Evolutionary conservation across 2,113 vertebrate species (phyloP).

Genomic region (Oryzias woworae): DNA sequence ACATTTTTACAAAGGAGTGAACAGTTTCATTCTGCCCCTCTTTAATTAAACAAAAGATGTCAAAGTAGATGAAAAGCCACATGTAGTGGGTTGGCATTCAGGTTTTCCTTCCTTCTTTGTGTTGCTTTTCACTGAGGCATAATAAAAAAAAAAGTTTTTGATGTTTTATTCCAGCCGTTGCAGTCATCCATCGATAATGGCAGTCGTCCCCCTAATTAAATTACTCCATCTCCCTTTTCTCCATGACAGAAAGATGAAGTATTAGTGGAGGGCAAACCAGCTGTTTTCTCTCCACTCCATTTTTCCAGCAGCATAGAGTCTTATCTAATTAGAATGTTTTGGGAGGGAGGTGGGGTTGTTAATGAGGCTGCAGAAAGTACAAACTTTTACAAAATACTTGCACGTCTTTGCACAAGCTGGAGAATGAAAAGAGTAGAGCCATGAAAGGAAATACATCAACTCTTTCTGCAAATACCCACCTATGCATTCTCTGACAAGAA

Average conservation of each 20-base stretch:
- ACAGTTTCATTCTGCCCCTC: background rate
- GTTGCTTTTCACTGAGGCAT: slow-evolving; percentile 43
- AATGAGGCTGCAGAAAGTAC: slow-evolving; percentile 36
- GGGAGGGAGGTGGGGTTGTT: slow-evolving; percentile 23
- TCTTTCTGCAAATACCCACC: slow-evolving; percentile 4
- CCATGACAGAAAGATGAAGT: slow-evolving; percentile 73
- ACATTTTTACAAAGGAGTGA: slow-evolving; percentile 11
- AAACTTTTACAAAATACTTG: slow-evolving; percentile 37
- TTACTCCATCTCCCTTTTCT: slow-evolving; percentile 64
- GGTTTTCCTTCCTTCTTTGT: background rate
- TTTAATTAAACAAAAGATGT: slow-evolving; percentile 14
- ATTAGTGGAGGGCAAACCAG: slow-evolving; percentile 64
- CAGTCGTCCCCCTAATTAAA: slow-evolving; percentile 69
- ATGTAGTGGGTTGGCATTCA: slow-evolving; percentile 9
- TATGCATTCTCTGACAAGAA: background rate
- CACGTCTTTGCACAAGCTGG: background rate
- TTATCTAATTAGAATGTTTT: slow-evolving; percentile 53
- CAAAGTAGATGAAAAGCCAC: background rate
- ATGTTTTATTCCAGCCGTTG: slow-evolving; percentile 48
- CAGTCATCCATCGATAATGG: slow-evolving; percentile 71
- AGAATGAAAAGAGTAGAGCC: background rate
- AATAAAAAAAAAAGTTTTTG: slow-evolving; percentile 59
- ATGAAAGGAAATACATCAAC: slow-evolving; percentile 11
- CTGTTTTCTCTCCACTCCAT: slow-evolving; percentile 54
- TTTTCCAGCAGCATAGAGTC: slow-evolving; percentile 28